Evolutionary conservation across 2,113 vertebrate species (phyloP), one percentile per base, ranked within the genome.

Genomic region (Accipiter cooperii): DNA sequence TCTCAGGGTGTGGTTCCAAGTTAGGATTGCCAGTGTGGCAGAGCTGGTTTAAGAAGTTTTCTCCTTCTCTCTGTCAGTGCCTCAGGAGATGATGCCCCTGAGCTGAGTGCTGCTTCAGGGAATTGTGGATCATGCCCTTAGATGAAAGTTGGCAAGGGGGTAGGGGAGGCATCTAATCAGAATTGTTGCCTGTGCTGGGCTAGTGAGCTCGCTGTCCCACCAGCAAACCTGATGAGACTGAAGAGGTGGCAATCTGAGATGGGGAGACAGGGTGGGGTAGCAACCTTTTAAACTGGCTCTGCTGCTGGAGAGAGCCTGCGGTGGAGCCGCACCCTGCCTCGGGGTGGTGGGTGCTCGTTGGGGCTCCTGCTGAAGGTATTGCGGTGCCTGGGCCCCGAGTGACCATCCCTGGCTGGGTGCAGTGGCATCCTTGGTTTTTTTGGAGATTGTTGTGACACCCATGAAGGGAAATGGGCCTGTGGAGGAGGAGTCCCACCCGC

Each of bases 21-120:
- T 51, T 71, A 17, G 61, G 40, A 34, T 75, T 78, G 68, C 22
- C 0, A 0, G 33, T 12, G 74, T 70, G 63, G 94, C 66, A 49
- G 89, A 95, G 95, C 96, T 93, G 94, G 95, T 96, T 96, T 55
- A 65, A 76, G 93, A 93, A 61, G 87, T 91, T 91, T 61, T 57
- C 61, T 71, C 51, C 54, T 28, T 96, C 36, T 28, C 25, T 61
- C 70, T 46, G 8, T 24, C 26, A 26, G 12, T 17, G 55, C 55
- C 69, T 54, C 2, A 0, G 89, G 57, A 74, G 68, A 61, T 57
- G 65, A 47, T 65, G 57, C 49, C n/a, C 82, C 42, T 9, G 52
- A 60, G 71, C 55, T 44, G 40, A 64, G 12, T 0, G 3, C 17
- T 74, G 64, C 91, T 66, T 58, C 42, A 7, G 47, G 89, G 42